Conservation (phyloP, 2,797 vertebrate genomes). For the Syncerus caffer region DNA sequence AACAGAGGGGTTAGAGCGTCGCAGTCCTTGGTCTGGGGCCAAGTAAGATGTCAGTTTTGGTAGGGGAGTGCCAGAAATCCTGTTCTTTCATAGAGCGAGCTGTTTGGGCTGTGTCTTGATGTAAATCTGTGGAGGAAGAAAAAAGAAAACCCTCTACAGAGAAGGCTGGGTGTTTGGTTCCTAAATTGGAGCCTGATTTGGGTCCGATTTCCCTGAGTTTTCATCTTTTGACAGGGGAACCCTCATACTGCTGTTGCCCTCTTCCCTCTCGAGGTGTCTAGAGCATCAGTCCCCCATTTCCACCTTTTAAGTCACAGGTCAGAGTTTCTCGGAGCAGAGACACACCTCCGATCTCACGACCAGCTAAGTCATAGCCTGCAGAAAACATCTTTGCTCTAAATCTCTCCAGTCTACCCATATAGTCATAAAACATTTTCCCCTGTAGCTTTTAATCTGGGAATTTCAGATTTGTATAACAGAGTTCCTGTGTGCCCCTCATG, state of each 20-base stretch:
- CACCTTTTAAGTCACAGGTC: neutral
- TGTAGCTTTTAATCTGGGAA: neutral
- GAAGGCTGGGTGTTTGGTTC: neutral
- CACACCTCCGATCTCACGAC: neutral
- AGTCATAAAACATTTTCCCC: neutral
- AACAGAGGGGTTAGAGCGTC: fast-evolving
- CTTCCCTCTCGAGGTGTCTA: too few species aligned
- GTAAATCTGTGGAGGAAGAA: neutral
- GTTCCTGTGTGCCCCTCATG: neutral
- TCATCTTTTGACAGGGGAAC: neutral
- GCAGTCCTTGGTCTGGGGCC: neutral
- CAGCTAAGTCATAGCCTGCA: neutral
- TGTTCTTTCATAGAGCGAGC: neutral
- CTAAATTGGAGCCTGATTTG: neutral
- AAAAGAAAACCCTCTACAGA: neutral
- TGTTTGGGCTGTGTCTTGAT: neutral
- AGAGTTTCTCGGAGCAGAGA: neutral
- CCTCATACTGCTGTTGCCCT: neutral
- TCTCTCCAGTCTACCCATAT: neutral
- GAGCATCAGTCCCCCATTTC: fast-evolving
- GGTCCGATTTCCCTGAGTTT: neutral
- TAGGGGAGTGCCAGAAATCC: neutral
- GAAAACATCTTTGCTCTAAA: neutral
- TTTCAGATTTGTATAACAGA: neutral
- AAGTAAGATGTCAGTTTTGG: neutral